phyloP scores from a whole-genome alignment of 2,888 invertebrate genomes.

The Cyrtodaria siliqua region DNA sequence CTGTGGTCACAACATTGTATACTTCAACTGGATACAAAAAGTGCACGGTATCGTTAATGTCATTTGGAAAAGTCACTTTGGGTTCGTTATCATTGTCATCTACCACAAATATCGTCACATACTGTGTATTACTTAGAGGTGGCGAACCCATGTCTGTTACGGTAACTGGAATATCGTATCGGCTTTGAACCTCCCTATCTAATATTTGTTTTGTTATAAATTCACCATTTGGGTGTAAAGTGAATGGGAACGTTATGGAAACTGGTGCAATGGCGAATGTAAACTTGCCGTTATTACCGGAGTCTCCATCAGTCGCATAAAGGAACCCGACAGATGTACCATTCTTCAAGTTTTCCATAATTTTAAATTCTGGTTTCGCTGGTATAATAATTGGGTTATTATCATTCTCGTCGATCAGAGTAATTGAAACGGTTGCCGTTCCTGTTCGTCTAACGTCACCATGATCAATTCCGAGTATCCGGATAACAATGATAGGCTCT shows the following conservation, averaged over 20 bases:
- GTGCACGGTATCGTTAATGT: constrained; percentile 69
- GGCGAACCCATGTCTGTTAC: constrained; percentile 71
- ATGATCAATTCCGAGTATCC: constrained; percentile 62
- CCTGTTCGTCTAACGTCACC: constrained; percentile 60
- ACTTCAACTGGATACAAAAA: constrained; percentile 50
- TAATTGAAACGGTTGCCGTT: constrained; percentile 63
- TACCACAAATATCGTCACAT: constrained; percentile 69
- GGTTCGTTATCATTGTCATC: constrained; percentile 79
- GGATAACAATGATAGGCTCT: constrained; percentile 45
- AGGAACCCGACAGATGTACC: constrained; percentile 57
- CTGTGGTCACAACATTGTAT: constrained; percentile 55
- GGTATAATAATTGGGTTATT: constrained; percentile 61
- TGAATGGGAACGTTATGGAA: constrained; percentile 66
- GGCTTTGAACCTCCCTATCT: constrained; percentile 68
- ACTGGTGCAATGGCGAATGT: constrained; percentile 46
- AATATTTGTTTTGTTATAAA: constrained; percentile 63
- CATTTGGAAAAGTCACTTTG: constrained; percentile 73
- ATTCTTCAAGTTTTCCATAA: constrained; percentile 52
- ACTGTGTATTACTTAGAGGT: constrained; percentile 65
- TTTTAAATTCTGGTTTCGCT: constrained; percentile 44
- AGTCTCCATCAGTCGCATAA: constrained; percentile 64
- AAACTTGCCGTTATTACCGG: constrained; percentile 70
- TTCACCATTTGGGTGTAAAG: constrained; percentile 65
- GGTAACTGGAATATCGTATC: constrained; percentile 69
- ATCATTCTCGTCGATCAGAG: constrained; percentile 64